Base-by-base conservation (phyloP, 2,888 invertebrate genomes). In the Branchipolynoe longqiensis region DNA sequence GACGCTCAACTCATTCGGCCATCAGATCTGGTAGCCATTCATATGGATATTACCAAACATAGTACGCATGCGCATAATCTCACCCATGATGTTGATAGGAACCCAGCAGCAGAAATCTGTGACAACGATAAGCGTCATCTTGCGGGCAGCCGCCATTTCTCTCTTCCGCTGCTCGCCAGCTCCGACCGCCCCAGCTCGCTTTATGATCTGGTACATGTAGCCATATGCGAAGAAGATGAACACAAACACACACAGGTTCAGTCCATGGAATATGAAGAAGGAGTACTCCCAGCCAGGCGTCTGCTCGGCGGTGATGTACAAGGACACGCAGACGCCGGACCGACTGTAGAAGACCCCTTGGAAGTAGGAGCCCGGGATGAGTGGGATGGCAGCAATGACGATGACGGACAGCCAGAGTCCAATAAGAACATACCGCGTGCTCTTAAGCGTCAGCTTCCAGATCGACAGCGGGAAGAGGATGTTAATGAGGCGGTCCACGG, bases 401-500 rank as follows among this genome's bases (percentile, higher is more conserved):
- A 90, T 62, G 6, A 90, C 91, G 0, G 90, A 22, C 4, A 89
- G 28, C 93, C 93, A 93, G 0, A 90, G 88, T 0, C 87, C 36
- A 0, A 84, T 25, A 14, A 90, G 90, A 0, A 90, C 85, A 62
- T 86, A 83, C 18, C 90, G 87, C 3, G 92, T 90, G 2, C 85
- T 88, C 28, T 87, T 87, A 4, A 88, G 64, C 8, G 89, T 90
- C 48, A 93, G 90, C 18, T 86, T 86, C 14, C 87, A 38, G 31
- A 86, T 85, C 2, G 88, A 94, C 82, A 95, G 92, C 22, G 95
- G 95, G 87, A 95, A 94, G n/a, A 95, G 95, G 38, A 96, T 95
- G 0, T 95, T 95, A 87, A 95, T 94, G 89, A 95, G 94, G 22
- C 96, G 94, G 91, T 96, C 96, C 93, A 95, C 94, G 0, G 96